Evolutionary conservation across 2,797 vertebrate genomes (phyloP).

Genomic region (Labroides dimidiatus): DNA sequence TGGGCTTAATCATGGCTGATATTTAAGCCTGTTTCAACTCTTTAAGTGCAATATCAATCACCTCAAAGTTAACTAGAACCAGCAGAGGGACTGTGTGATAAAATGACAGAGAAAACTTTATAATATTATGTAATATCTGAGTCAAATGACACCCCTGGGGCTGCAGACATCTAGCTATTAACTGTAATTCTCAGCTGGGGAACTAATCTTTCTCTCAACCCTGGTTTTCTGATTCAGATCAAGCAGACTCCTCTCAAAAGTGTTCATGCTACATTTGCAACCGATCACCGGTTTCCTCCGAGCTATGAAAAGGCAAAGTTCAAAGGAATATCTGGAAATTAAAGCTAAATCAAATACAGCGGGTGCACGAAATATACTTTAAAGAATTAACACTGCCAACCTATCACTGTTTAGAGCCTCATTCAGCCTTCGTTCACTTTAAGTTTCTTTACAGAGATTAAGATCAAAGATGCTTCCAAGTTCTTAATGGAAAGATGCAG

Average conservation of each 20-base stretch:
- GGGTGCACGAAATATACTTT: neutral
- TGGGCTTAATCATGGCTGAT: neutral
- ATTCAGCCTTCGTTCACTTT: constrained; percentile 4
- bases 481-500: constrained; percentile 23
- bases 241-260: neutral
- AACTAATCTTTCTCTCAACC: neutral
- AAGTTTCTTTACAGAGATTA: constrained; percentile 19
- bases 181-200: neutral
- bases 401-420: neutral
- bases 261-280: neutral
- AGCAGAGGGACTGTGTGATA: neutral
- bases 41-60: neutral
- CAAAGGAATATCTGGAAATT: neutral
- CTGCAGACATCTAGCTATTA: neutral
- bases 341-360: constrained; percentile 7
- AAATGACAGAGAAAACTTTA: neutral
- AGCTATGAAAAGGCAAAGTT: neutral
- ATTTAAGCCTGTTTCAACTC: neutral
- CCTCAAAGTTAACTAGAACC: neutral
- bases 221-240: neutral
- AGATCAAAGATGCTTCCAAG: constrained; percentile 20
- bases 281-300: neutral
- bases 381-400: neutral
- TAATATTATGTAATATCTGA: neutral
- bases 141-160: too few relatives aligned